Conservation (phyloP, 2,797 vertebrate species). For the Scolopax rusticola region DNA sequence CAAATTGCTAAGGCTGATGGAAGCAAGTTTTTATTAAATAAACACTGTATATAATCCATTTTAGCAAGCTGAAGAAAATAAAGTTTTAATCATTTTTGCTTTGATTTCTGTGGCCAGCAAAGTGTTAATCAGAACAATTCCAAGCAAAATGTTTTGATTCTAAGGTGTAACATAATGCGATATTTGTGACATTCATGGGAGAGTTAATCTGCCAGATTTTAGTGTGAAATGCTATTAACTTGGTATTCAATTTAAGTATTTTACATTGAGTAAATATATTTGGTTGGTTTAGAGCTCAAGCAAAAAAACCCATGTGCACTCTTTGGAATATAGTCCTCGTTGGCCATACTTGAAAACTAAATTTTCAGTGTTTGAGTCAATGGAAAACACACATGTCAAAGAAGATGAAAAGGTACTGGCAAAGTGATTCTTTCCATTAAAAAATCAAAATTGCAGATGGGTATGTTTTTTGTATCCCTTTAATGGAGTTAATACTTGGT, state of each 20-base stretch:
- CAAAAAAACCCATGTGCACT: fast-evolving
- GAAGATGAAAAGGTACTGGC: not conserved
- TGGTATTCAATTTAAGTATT: not conserved
- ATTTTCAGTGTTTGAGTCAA: not conserved
- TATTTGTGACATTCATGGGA: not conserved
- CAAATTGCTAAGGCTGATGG: not conserved
- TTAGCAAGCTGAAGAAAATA: not conserved
- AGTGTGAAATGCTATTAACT: not conserved
- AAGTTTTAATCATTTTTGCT: not conserved
- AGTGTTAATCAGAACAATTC: not conserved
- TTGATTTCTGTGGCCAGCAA: not conserved
- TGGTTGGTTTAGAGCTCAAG: not conserved
- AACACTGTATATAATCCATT: not conserved
- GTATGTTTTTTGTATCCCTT: not conserved
- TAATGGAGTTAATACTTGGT: not conserved
- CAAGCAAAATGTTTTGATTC: not conserved
- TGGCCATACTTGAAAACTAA: not conserved
- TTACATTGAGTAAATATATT: not conserved
- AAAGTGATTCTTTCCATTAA: not conserved
- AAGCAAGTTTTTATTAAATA: not conserved
- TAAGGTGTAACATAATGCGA: not conserved
- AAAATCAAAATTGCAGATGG: not conserved
- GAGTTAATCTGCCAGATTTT: not conserved
- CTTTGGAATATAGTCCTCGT: not conserved
- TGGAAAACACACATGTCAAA: not conserved